Percentiles rank a stretch among this genome's conserved stretches.
phyloP scores from a whole-genome alignment of 2,113 vertebrate genomes.

The Calidris pygmaea region DNA sequence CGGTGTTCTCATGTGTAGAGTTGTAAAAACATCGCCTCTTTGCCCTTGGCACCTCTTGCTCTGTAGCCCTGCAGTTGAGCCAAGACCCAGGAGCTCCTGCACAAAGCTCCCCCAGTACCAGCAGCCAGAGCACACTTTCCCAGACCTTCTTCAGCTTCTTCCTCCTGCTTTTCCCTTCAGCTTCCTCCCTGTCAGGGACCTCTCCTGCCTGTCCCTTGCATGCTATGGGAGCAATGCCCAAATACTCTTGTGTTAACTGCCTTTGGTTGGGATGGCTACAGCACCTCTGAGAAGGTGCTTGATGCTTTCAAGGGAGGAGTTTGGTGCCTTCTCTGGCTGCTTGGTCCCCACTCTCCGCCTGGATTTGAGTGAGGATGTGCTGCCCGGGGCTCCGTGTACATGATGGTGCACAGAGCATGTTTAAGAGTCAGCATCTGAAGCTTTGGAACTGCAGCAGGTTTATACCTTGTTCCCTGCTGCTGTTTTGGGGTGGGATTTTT shows the following conservation, averaged over 20 bases:
- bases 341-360: neutral
- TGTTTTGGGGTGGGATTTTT: neutral
- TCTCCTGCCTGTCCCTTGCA: neutral
- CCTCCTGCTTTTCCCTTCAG: neutral
- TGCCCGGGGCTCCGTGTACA: fast-evolving
- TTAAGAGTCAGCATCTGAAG: neutral
- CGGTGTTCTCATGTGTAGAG: neutral
- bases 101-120: neutral
- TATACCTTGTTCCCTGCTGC: neutral
- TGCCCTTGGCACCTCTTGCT: neutral
- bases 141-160: neutral
- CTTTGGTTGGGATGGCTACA: neutral
- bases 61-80: neutral
- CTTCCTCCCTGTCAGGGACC: neutral
- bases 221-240: neutral
- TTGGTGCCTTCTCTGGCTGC: neutral
- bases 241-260: neutral
- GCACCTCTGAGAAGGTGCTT: neutral
- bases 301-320: neutral
- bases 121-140: neutral
- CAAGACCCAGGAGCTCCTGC: neutral
- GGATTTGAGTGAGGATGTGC: neutral
- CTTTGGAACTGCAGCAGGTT: neutral
- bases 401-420: neutral
- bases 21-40: neutral